Percentiles rank a stretch among this genome's conserved stretches.
These are phyloP conservation scores for Oscheius sp. DNA, from an alignment of 2,888 invertebrate species.

Conservation along the genomic window DNA sequence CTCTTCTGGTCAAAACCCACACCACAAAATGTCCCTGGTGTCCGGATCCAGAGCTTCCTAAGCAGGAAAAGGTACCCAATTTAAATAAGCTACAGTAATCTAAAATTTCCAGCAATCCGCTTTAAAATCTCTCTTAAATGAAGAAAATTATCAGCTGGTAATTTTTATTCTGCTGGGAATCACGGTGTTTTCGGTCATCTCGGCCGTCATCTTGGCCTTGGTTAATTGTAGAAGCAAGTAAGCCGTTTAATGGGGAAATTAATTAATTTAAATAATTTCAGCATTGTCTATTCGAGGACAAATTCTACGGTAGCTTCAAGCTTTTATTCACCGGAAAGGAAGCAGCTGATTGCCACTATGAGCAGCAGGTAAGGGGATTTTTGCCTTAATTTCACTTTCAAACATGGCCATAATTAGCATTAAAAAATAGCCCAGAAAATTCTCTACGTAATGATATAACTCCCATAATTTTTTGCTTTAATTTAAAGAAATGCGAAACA, in stretches of 20 bases:
- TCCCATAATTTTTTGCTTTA: too few relatives aligned
- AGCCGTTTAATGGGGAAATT: neutral
- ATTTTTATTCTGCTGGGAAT: neutral
- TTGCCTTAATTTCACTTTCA: neutral
- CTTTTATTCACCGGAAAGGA: slow-evolving; percentile 11
- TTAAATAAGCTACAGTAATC: neutral
- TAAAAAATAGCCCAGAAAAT: too few relatives aligned
- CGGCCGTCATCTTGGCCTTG: neutral
- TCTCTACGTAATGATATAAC: too few relatives aligned
- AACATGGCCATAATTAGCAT: too few relatives aligned
- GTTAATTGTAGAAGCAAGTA: slow-evolving; percentile 6
- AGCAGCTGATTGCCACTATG: neutral
- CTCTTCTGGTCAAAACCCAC: slow-evolving; percentile 11
- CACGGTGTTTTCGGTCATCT: neutral
- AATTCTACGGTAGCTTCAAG: neutral
- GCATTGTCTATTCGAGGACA: neutral
- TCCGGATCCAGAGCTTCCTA: neutral
- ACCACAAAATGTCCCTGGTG: slow-evolving; percentile 12
- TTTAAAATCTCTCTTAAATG: neutral
- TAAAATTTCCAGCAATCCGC: neutral
- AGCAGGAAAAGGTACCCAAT: neutral
- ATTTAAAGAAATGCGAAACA: too few relatives aligned
- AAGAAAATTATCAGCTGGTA: neutral
- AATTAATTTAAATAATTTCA: neutral
- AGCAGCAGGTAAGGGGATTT: neutral